Base-by-base conservation (phyloP, 2,113 vertebrate species). In the Verasper variegatus region DNA sequence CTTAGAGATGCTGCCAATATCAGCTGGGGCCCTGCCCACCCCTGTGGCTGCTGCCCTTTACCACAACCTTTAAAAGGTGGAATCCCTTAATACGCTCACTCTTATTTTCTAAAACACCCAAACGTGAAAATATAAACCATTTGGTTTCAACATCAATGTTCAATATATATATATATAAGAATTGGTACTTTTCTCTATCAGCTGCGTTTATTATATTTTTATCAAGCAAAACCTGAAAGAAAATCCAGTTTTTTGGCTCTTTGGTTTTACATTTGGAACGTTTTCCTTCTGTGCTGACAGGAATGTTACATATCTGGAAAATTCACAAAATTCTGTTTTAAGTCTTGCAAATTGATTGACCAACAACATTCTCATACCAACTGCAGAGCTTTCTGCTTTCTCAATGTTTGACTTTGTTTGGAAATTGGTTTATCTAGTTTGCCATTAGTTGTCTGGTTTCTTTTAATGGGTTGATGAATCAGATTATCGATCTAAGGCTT, bases 1-100 rank as follows among this genome's bases (percentile, higher is more conserved):
- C 88, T 93, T 92, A 92, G 89, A 90, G 88, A 92, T 86, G 89
- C 91, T 92, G 92, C 92, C 89, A 86, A 93, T 93, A 93, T 87
- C 84, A 86, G 71, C 86, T 80, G 75, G 79, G 74, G 82, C 85
- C 78, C 65, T 84, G 85, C 85, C 86, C 86, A 84, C 83, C 86
- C 84, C 71, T 59, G 70, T 81, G 87, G 78, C 82, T 82, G 80
- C 76, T 92, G 91, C 88, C 93, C 89, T 93, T 93, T 92, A 90
- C 72, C 82, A 80, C 91, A 82, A 90, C 87, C 91, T 92, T 94
- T 92, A 86, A 88, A 86, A 85, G 76, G 89, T 82, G 70, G 84
- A 89, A 78, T 84, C 83, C 86, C 88, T 68, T 77, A 86, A 88
- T 88, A 88, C 35, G 35, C 24, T 76, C 13, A 2, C 77, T 56